A percentile compares a stretch with the other conserved stretches of the same genome.
These are phyloP conservation scores for Amphipoea lucens DNA, from an alignment of 2,888 invertebrate genomes.

Conservation along the genomic window DNA sequence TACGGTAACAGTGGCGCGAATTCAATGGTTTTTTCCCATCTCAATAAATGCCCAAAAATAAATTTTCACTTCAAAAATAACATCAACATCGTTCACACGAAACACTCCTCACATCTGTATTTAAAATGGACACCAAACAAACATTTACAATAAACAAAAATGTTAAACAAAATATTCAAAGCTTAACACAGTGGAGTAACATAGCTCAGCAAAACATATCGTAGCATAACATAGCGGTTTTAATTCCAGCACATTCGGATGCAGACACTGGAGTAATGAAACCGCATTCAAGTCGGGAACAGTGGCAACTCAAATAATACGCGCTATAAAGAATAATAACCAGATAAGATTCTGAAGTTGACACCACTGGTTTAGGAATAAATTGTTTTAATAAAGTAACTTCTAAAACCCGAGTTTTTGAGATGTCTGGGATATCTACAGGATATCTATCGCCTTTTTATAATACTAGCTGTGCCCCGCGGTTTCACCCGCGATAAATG, in stretches of 20 bases:
- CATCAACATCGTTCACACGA: background rate
- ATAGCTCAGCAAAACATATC: background rate
- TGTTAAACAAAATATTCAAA: conserved; percentile 18
- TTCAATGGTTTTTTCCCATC: no score
- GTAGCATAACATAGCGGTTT: conserved; percentile 39
- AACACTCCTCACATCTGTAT: background rate
- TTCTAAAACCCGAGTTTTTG: background rate
- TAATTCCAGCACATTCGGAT: conserved; percentile 58
- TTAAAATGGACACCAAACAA: background rate
- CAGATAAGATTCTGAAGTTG: conserved; percentile 25
- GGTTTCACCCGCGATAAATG: no score
- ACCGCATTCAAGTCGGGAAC: conserved; percentile 58
- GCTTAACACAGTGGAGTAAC: background rate
- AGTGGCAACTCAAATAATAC: conserved; percentile 56
- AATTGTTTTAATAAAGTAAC: conserved; percentile 1
- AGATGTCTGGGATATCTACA: background rate
- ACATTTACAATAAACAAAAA: conserved; percentile 29
- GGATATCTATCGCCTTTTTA: background rate
- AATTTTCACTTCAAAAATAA: no score
- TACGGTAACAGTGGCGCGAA: no score
- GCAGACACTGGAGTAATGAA: conserved; percentile 56
- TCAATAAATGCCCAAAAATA: no score
- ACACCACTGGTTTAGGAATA: conserved; percentile 6
- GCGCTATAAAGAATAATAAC: conserved; percentile 41
- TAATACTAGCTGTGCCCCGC: no score